Base-by-base conservation (phyloP, 1,140 invertebrate genomes). In the Drosophila kurseongensis region DNA sequence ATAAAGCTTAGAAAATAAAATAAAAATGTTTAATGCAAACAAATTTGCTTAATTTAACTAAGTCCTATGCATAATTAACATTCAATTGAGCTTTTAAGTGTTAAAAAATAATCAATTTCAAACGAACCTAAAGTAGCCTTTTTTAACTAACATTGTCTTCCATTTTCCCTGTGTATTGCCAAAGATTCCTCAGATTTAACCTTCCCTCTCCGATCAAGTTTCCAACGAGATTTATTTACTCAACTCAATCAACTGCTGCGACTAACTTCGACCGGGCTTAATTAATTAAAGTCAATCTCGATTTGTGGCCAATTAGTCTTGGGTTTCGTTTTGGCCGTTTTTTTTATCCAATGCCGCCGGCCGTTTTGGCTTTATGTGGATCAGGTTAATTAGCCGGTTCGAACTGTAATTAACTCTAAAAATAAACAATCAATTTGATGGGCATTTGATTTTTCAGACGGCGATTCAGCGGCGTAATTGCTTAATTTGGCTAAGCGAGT, bases 221-320 rank as follows among this genome's bases (percentile, higher is more conserved):
- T 60, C 62, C 47, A 67, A 76, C 50, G 57, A 71, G 63, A 77
- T 77, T 77, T 77, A 77, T 78, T 62, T 51, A 51, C 55, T 66
- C 60, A 78, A 32, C 75, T 78, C 75, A 78, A 78, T 78, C 76
- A 78, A 78, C 71, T 29, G 56, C 68, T 45, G 56, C 36, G 51
- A 57, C 60, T 63, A 57, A 45, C 62, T 74, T 48, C 38, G 51
- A 13, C 27, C 16, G 66, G 59, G 45, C 52, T 83, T 83, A 79
- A 89, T 89, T 80, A 83, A 80, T 88, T 83, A 83, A 80, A 88
- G 74, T 76, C 75, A 82, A 66, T 67, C 78, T 83, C 72, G 80
- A 89, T 88, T 88, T 88, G 83, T 78, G 79, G 79, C 76, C 68
- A 83, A 83, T 83, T 74, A 83, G 67, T 76, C 76, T 78, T 56